These are phyloP conservation scores for Stenchaetothrips biformis DNA, from an alignment of 2,888 invertebrate genomes.

Conservation along the genomic window DNA sequence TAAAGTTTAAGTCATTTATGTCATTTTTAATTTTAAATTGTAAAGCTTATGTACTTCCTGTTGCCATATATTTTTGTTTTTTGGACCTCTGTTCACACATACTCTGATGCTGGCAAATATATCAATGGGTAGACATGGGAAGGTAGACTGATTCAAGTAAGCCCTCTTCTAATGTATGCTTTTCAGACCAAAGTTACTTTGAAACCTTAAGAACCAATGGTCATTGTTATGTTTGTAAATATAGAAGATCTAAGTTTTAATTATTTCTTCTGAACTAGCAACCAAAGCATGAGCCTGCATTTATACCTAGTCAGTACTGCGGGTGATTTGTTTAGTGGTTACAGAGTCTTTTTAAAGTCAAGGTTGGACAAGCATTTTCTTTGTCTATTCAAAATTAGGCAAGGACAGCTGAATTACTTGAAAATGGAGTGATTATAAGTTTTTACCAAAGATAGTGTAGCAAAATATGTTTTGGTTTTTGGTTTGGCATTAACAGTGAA, in stretches of 20 bases:
- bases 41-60: background rate
- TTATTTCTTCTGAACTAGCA: background rate
- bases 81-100: conserved; percentile 4
- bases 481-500: background rate
- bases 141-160: background rate
- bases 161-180: background rate
- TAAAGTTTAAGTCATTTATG: conserved; percentile 3
- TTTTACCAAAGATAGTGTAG: conserved; percentile 18
- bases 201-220: background rate
- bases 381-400: background rate
- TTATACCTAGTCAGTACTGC: conserved; percentile 23
- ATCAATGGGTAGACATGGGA: background rate
- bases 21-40: conserved; percentile 10
- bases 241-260: background rate
- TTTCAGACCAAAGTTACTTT: background rate
- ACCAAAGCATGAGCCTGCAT: conserved; percentile 20
- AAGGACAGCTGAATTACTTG: background rate
- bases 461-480: background rate
- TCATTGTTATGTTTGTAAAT: background rate
- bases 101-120: background rate
- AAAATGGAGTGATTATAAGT: background rate
- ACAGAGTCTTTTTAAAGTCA: background rate
- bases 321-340: conserved; percentile 10
- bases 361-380: background rate
- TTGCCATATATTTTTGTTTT: background rate